Evolutionary conservation across 2,888 invertebrate species (phyloP), one percentile per base, ranked within the genome.

Genomic region (Parthenolecanium corni): DNA sequence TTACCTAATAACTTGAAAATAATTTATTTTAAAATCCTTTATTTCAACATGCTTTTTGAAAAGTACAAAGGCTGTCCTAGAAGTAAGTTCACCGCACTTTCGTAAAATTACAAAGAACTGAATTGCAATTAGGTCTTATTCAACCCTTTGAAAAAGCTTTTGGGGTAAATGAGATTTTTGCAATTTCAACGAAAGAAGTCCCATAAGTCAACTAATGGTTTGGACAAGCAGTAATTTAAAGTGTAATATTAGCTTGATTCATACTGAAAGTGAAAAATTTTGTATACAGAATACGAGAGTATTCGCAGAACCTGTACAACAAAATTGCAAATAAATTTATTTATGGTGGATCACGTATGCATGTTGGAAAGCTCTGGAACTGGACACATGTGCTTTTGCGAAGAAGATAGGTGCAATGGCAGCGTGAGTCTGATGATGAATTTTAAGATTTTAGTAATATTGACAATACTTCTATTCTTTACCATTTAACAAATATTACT

Each of bases 311-410:
- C 92, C 70, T 93, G 93, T 77, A 93, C 92, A 65, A 87, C 90
- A 67, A 89, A 92, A 74, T 82, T 93, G 68, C 90, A 91, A 77
- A 93, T 93, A 78, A 93, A 93, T 78, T 81, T 93, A 72, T 93
- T 93, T 81, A 92, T 93, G 91, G 93, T 93, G 76, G 93, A 93
- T 78, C 93, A 93, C 81, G 93, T 93, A 79, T 93, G 93, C 85
- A 93, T 93, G 92, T 88, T 89, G 86, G 93, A 93, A 86, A 90
- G 92, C 84, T 89, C 89, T 81, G 91, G 92, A 79, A 90, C 86
- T 75, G 93, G 93, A 78, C 91, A 91, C 83, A 93, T 93, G 92
- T 93, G 92, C 81, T 93, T 93, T 83, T 93, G 93, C 81, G 92
- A 93, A 81, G 91, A 91, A 80, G 91, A 93, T 80, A 88, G 88